Conservation (phyloP, 2,113 vertebrate genomes). For the rabbit (Oryctolagus cuniculus) region mOryCun1.1 NC_091433.1:155795501-155796000, state of each 20-base stretch:
- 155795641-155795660: constrained; percentile 77
- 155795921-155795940: not conserved
- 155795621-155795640: constrained; percentile 82
- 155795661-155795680: constrained; percentile 74
- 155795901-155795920: accelerated
- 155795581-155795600: constrained; percentile 87
- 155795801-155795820: not conserved
- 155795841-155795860: too few relatives aligned
- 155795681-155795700: constrained; percentile 17
- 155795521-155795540: constrained; percentile 82
- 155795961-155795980: not conserved
- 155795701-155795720: constrained; percentile 67
- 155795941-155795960: not conserved
- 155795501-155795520: constrained; percentile 78
- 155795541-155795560: constrained; percentile 89
- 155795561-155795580: constrained; percentile 86
- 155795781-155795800: not conserved
- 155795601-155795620: constrained; percentile 79
- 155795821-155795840: accelerated
- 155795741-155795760: constrained; percentile 80
- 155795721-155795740: constrained; percentile 69
- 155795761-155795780: constrained; percentile 32
- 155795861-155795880: not conserved
- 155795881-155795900: not conserved
- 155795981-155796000: too few relatives aligned